Conservation (phyloP, 2,888 invertebrate genomes). For the Cantharis rustica region DNA sequence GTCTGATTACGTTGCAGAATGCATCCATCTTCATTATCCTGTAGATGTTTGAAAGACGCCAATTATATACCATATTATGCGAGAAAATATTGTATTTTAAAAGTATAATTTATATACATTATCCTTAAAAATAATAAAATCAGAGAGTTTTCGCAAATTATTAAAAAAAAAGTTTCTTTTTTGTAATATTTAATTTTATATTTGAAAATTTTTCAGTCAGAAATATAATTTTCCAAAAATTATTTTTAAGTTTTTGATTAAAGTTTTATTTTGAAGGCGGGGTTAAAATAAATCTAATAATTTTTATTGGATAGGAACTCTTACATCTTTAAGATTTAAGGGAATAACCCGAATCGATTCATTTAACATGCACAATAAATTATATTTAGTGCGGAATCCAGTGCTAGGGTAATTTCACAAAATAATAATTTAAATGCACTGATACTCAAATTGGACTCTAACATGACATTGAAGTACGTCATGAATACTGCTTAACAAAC, state of each 20-base stretch:
- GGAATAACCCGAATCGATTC: no score
- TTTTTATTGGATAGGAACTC: no score
- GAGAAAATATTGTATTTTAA: slow-evolving; percentile 5
- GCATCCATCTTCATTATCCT: slow-evolving; percentile 51
- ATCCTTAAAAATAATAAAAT: background rate
- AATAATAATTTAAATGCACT: background rate
- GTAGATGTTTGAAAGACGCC: slow-evolving; percentile 45
- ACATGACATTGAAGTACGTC: background rate
- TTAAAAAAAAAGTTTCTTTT: background rate
- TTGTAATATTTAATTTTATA: no score
- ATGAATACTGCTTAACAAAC: background rate
- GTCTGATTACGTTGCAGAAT: slow-evolving; percentile 44
- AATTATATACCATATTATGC: slow-evolving; percentile 39
- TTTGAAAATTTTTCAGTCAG: no score
- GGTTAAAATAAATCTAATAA: no score
- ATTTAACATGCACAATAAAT: no score
- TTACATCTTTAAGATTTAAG: no score
- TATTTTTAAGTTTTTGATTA: no score
- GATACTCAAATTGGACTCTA: background rate
- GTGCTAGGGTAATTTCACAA: background rate
- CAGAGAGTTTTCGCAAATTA: background rate
- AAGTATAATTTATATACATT: background rate
- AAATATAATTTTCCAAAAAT: no score
- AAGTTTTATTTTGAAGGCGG: no score
- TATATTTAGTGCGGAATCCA: no score